phyloP scores from a whole-genome alignment of 2,113 vertebrate genomes.

The Hydrolagus affinis region DNA sequence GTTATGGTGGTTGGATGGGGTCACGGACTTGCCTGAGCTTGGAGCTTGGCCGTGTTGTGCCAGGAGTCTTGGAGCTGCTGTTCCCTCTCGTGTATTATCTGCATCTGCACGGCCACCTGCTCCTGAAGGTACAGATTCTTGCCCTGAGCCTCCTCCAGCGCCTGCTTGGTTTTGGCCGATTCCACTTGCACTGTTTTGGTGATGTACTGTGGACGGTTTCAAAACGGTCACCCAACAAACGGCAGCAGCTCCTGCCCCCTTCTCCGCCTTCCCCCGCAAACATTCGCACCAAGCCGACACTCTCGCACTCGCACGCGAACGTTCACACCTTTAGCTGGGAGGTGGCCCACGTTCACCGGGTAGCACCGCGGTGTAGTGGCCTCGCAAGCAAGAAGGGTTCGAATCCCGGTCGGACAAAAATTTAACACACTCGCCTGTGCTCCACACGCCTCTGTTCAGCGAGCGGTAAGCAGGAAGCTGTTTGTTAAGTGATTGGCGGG shows the following conservation, averaged over 20 bases:
- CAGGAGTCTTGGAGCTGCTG: slow-evolving; percentile 79
- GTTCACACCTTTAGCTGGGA: not conserved
- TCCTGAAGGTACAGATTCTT: slow-evolving; percentile 77
- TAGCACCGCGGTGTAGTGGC: no score
- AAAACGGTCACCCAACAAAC: not conserved
- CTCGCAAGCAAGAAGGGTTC: no score
- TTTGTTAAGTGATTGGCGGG: no score
- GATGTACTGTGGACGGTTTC: slow-evolving; percentile 53
- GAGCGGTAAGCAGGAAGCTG: no score
- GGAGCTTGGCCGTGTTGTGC: slow-evolving; percentile 66
- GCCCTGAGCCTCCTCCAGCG: slow-evolving; percentile 64
- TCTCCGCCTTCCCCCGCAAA: not conserved
- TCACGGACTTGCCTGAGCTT: slow-evolving; percentile 64
- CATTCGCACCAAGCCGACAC: no score
- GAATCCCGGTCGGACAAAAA: no score
- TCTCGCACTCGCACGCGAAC: no score
- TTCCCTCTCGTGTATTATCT: slow-evolving; percentile 77
- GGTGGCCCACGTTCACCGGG: not conserved
- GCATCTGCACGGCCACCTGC: slow-evolving; percentile 74
- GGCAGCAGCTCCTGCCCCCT: not conserved
- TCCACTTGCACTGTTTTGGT: slow-evolving; percentile 75
- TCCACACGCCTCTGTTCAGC: no score
- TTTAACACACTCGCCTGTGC: no score
- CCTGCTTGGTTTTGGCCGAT: slow-evolving; percentile 63
- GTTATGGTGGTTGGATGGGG: not conserved